Evolutionary conservation across 2,113 vertebrate species (phyloP).

Genomic region (Macrotus californicus): DNA sequence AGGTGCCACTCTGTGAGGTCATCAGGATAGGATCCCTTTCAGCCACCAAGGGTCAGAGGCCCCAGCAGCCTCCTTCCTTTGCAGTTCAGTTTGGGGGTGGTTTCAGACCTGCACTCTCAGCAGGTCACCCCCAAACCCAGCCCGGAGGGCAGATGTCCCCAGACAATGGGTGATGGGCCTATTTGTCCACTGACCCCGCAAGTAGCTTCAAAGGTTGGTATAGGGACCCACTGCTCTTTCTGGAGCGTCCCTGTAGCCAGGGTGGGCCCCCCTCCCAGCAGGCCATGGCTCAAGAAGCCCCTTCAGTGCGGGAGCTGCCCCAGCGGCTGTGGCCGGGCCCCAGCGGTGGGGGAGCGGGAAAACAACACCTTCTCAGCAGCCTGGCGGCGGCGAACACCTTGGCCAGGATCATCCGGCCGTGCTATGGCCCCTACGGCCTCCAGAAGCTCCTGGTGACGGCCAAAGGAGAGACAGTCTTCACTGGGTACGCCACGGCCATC

Average conservation of each 20-base stretch:
- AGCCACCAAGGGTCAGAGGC: background rate
- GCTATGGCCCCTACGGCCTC: slow-evolving; percentile 57
- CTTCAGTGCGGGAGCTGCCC: background rate
- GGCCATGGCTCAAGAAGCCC: background rate
- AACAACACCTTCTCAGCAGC: slow-evolving; percentile 33
- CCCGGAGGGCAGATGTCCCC: background rate
- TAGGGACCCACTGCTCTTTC: background rate
- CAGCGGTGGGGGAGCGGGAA: accelerated
- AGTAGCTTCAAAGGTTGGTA: accelerated
- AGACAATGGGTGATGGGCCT: background rate
- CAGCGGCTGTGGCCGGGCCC: background rate
- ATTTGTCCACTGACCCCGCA: background rate
- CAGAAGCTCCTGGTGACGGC: slow-evolving; percentile 67
- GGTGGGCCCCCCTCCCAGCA: too few relatives aligned
- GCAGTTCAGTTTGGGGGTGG: background rate
- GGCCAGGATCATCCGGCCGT: slow-evolving; percentile 41
- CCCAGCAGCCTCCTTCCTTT: background rate
- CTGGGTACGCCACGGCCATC: background rate
- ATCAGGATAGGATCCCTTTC: background rate
- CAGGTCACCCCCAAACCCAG: too few relatives aligned
- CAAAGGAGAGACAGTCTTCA: slow-evolving; percentile 10
- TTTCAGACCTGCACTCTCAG: background rate
- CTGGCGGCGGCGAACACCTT: slow-evolving; percentile 35
- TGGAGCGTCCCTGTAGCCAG: background rate
- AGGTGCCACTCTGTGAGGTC: slow-evolving; percentile 45